phyloP scores from a whole-genome alignment of 92 coral and sea anemone genomes.

The Bergia puertoricense region DNA sequence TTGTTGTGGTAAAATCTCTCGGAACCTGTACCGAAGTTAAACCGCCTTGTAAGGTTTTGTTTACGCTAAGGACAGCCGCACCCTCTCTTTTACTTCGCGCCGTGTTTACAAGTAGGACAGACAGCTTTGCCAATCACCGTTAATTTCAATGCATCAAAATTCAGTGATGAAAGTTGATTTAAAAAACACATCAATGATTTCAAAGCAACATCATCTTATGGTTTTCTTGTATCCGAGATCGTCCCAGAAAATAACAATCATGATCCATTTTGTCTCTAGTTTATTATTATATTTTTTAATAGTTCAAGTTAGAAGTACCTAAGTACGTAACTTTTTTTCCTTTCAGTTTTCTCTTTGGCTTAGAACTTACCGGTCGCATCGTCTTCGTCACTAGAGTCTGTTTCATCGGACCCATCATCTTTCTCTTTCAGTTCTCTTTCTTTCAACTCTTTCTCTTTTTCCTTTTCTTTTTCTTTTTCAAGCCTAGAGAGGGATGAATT shows the following conservation, averaged over 20 bases:
- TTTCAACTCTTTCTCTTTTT: conserved; percentile 32
- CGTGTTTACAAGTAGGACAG: too few relatives aligned
- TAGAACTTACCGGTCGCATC: conserved; percentile 30
- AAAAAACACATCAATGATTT: too few relatives aligned
- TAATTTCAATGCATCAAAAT: too few relatives aligned
- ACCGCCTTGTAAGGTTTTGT: background rate
- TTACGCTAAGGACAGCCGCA: background rate
- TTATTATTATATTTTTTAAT: too few relatives aligned
- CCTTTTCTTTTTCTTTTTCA: conserved; percentile 53
- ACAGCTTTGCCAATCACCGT: too few relatives aligned
- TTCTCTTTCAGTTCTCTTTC: conserved; percentile 42
- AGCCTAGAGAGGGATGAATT: background rate
- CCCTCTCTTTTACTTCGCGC: too few relatives aligned
- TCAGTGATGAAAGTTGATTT: too few relatives aligned
- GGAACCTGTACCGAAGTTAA: conserved; percentile 63
- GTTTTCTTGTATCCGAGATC: too few relatives aligned
- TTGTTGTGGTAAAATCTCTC: conserved; percentile 98
- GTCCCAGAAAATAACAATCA: too few relatives aligned
- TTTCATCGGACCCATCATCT: conserved; percentile 43
- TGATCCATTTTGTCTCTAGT: too few relatives aligned
- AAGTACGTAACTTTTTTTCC: background rate
- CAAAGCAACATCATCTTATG: too few relatives aligned
- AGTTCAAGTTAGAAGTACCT: background rate
- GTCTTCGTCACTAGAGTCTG: conserved; percentile 42
- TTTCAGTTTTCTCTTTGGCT: background rate